Evolutionary conservation across 1,140 invertebrate genomes (phyloP), one percentile per base, ranked within the genome.

Genomic region (Zaprionus inermis): DNA sequence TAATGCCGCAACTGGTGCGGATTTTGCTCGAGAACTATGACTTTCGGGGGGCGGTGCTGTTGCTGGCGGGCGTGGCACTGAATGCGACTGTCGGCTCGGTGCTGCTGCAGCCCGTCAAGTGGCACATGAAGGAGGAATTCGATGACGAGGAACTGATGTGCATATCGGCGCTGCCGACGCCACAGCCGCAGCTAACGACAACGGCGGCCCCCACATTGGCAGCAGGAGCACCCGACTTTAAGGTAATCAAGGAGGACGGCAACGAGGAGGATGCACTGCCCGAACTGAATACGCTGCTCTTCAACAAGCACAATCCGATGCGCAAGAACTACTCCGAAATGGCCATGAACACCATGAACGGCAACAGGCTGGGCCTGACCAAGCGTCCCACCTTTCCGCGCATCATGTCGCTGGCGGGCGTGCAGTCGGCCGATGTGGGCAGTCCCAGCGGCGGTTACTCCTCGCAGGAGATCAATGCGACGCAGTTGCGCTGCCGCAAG

Each of bases 1-100:
- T 96, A 7, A 95, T 96, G 94, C 96, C 96, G 14, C 95, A 96
- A 79, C 93, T 95, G 64, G 94, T 96, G 30, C 93, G 94, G 41
- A 76, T 95, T 0, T 86, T 95, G 18, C 91, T 95, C 30, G 94
- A 94, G 52, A 93, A 92, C 11, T 95, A 93, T 70, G 94, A 93
- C 51, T 96, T 96, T 84, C 90, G 94, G 56, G 95, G 95, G 64
- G 94, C 95, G 1, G 95, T 96, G 51, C 92, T 96, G 20, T 93
- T 96, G 55, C 81, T 96, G 54, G 95, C 95, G 3, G 95, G 93
- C 3, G 91, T 95, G 55, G 94, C 95, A 0, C 93, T 96, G 69
- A 95, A 96, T 80, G 94, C 95, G 0, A 92, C 94, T 3, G 93
- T 95, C 1, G 95, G 96, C 3, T 94, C 95, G 1, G 94, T 94